Evolutionary conservation across 2,113 vertebrate genomes (phyloP).

Genomic region (Channa argus): DNA sequence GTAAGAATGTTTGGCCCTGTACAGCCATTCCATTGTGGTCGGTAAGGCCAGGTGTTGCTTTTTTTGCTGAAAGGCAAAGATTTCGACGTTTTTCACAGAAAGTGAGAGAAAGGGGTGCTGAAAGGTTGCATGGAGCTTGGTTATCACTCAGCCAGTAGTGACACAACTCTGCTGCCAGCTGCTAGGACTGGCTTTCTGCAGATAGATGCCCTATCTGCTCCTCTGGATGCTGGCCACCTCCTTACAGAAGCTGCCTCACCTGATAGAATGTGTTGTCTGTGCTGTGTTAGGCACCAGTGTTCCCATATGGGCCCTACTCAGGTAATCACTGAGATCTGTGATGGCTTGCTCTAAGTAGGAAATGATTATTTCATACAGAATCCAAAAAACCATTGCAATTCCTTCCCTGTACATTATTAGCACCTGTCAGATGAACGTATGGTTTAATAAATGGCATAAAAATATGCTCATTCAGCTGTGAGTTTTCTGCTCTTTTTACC

Average conservation of each 20-base stretch:
- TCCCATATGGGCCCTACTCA: slow-evolving; percentile 44
- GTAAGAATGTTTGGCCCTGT: background rate
- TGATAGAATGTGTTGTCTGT: slow-evolving; percentile 27
- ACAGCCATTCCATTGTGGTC: background rate
- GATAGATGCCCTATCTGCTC: slow-evolving; percentile 27
- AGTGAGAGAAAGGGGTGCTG: slow-evolving; percentile 22
- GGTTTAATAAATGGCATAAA: no score
- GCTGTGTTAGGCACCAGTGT: slow-evolving; percentile 18
- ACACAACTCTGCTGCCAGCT: slow-evolving; percentile 6
- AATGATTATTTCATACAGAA: background rate
- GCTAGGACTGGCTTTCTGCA: background rate
- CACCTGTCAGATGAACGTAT: no score
- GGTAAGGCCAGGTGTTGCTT: slow-evolving; percentile 6
- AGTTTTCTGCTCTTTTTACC: no score
- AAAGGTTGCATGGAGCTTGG: background rate
- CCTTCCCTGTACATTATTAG: no score
- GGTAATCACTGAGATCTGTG: slow-evolving; percentile 20
- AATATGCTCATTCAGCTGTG: no score
- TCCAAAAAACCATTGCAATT: no score
- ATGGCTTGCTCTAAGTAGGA: slow-evolving; percentile 1
- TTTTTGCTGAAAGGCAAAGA: slow-evolving; percentile 36
- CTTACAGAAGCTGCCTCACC: slow-evolving; percentile 28
- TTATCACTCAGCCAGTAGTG: background rate
- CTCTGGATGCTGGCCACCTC: slow-evolving; percentile 20
- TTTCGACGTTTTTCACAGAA: slow-evolving; percentile 33